Conservation (phyloP, 2,113 vertebrate species). For the Epinephelus lanceolatus region DNA sequence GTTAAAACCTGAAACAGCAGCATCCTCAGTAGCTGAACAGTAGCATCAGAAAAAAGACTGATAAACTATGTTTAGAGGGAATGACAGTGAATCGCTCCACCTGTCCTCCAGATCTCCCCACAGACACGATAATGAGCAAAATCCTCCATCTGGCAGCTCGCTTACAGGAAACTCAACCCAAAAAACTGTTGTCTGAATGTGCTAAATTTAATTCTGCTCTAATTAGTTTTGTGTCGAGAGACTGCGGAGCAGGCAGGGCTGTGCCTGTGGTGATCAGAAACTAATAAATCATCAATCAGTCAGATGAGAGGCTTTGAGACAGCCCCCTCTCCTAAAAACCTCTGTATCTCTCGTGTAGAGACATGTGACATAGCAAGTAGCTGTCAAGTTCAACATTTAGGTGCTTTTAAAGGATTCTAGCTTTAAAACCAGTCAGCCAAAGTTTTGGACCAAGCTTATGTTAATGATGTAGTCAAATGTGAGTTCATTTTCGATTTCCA, state of each 20-base stretch:
- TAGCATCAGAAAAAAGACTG: conserved; percentile 21
- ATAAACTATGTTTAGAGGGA: conserved; percentile 45
- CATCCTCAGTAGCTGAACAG: conserved; percentile 13
- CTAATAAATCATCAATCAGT: conserved; percentile 34
- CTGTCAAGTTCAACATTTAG: too few species aligned
- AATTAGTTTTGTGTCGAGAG: conserved; percentile 53
- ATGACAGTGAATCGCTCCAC: conserved; percentile 62
- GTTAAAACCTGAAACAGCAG: conserved; percentile 5
- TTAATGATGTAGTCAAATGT: too few species aligned
- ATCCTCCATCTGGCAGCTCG: conserved; percentile 65
- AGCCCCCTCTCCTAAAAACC: neutral
- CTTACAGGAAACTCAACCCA: conserved; percentile 37
- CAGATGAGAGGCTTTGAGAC: neutral
- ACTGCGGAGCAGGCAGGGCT: conserved; percentile 18
- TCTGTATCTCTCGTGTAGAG: too few species aligned
- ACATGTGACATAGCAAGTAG: neutral
- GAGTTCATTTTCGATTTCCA: too few species aligned
- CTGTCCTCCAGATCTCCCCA: conserved; percentile 62
- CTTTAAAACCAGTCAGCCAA: too few species aligned
- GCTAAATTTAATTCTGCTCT: conserved; percentile 62
- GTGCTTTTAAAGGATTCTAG: neutral
- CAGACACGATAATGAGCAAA: conserved; percentile 65
- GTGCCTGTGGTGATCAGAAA: conserved; percentile 36
- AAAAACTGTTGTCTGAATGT: conserved; percentile 55
- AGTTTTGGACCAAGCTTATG: neutral